Evolutionary conservation across 2,113 vertebrate species (phyloP).

Genomic region (Hoplias malabaricus): DNA sequence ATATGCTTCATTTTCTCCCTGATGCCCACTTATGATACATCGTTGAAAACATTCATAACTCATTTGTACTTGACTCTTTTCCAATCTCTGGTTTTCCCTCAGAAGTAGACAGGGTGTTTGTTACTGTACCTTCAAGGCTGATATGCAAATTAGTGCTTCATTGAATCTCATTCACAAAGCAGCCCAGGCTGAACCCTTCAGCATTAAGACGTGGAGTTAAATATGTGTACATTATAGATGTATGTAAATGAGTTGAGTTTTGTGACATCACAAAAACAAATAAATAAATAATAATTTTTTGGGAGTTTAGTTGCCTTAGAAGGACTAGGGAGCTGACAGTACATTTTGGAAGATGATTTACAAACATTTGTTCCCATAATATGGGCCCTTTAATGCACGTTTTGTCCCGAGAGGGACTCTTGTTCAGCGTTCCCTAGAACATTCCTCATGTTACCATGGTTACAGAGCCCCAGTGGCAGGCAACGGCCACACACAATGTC

Average conservation of each 20-base stretch:
- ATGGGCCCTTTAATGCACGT: neutral
- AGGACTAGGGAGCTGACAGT: neutral
- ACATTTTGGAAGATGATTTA: neutral
- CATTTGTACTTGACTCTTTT: no score
- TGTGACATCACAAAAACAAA: neutral
- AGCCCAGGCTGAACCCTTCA: neutral
- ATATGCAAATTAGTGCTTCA: neutral
- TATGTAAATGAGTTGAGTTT: neutral
- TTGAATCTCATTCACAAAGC: neutral
- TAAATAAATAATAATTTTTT: neutral
- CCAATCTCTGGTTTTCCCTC: neutral
- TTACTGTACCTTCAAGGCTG: neutral
- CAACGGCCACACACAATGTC: neutral
- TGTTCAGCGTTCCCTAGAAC: conserved; percentile 1
- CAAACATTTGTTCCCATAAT: no score
- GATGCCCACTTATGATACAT: neutral
- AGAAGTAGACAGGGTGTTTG: neutral
- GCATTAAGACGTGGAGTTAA: neutral
- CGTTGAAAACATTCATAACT: no score
- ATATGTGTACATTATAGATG: no score
- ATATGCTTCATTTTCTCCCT: neutral
- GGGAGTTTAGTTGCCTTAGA: neutral
- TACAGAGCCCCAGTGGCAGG: neutral
- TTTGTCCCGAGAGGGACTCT: neutral
- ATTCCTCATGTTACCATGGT: conserved; percentile 23